Conservation (phyloP, 2,113 vertebrate species). For the Forbesichthys papilliferus region DNA sequence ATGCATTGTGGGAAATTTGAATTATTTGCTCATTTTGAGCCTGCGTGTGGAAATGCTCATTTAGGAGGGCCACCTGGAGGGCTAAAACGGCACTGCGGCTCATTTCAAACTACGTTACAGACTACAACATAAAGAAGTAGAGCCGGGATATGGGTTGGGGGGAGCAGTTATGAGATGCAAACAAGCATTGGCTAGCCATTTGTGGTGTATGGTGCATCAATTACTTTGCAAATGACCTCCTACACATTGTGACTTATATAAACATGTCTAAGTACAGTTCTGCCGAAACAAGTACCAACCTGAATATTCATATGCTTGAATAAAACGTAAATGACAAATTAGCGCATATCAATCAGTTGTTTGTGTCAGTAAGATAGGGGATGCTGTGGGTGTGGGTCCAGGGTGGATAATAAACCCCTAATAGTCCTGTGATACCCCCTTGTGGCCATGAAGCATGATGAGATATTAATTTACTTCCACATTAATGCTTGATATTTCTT, state of each 20-base stretch:
- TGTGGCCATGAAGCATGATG: constrained; percentile 39
- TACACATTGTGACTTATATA: background rate
- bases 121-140: too few species aligned
- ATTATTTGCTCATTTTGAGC: too few species aligned
- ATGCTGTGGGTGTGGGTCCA: background rate
- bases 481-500: too few species aligned
- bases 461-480: too few species aligned
- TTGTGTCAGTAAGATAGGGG: background rate
- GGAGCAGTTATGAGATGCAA: background rate
- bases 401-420: constrained; percentile 33
- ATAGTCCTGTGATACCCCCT: constrained; percentile 63
- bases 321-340: too few species aligned
- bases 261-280: background rate
- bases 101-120: too few species aligned
- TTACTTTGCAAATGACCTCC: background rate
- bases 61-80: too few species aligned
- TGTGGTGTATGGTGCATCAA: background rate
- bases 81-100: too few species aligned
- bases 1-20: too few species aligned
- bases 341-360: constrained; percentile 29
- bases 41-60: too few species aligned
- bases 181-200: background rate
- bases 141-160: too few species aligned
- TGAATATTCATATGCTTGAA: too few species aligned
- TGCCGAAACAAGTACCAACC: background rate